Percentiles rank a stretch among this genome's conserved stretches.
Evolutionary conservation across 37 sponge, comb jelly and placozoan species (phyloP).

Genomic region (Aphrocallistes beatrix): DNA sequence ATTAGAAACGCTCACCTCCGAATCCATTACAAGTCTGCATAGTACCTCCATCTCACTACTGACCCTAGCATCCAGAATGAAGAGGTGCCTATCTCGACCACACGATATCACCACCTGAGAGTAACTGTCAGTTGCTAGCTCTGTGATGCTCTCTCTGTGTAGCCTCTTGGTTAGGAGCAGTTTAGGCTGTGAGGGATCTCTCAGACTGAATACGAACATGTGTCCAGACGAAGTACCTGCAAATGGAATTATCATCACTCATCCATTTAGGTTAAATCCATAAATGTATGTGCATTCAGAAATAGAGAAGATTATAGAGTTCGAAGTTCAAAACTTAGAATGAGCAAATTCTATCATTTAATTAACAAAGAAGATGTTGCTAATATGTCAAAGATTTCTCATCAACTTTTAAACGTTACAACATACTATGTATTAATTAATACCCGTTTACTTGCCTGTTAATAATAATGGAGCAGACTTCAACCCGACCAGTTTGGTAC

Average conservation of each 20-base stretch:
- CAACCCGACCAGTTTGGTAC: background rate
- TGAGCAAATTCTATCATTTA: too few relatives aligned
- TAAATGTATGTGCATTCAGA: too few relatives aligned
- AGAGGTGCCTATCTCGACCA: background rate
- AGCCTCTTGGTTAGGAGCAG: background rate
- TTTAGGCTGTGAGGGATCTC: background rate
- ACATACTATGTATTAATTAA: too few relatives aligned
- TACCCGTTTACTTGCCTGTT: too few relatives aligned
- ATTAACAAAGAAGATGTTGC: too few relatives aligned
- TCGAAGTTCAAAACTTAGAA: too few relatives aligned
- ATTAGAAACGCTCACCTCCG: too few relatives aligned
- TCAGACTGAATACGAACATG: background rate
- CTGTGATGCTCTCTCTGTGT: background rate
- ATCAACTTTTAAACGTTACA: too few relatives aligned
- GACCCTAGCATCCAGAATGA: background rate
- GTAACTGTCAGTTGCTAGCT: background rate
- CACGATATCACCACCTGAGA: background rate
- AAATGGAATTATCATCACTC: background rate
- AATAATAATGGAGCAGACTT: background rate
- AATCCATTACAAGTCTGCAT: background rate
- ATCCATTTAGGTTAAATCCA: too few relatives aligned
- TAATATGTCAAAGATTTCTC: too few relatives aligned
- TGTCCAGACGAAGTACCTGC: slow-evolving; percentile 1
- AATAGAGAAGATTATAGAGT: too few relatives aligned
- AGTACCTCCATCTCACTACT: background rate